Base-by-base conservation (phyloP, 2,888 invertebrate species). In the Euzetes globulus region DNA sequence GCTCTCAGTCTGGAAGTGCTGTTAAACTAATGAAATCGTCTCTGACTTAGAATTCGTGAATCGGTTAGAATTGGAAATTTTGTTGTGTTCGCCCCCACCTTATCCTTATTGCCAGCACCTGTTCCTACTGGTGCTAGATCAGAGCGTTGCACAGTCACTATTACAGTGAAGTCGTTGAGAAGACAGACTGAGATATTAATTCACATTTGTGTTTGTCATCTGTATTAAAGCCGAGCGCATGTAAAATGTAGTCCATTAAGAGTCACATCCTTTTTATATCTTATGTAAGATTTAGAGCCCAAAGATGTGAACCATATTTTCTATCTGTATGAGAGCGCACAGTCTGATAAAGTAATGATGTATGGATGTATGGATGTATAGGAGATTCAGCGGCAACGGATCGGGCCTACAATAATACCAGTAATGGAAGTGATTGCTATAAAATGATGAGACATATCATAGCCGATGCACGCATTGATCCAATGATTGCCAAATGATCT, bases 401-500 rank as follows among this genome's bases (percentile, higher is more conserved):
- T 41, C 7, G 7, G 41, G 11, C 11, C 5, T 41, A 11, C 41
- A 41, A 5, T 41, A 11, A 41, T 41, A 11, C 41, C 41, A 9
- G 15, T 52, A 22, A 19, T 19, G 65, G 13, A 37, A 29, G 11
- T 37, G 37, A 5, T 22, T 4, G 63, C 63, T 2, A 63, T 63
- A 63, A 63, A 63, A 63, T 29, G 63, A 63, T 65, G 37, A 2
- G 37, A 65, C 9, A 29, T 37, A 65, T 65, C 37, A 65, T 19
- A 4, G 19, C n/a, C 65, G 1, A 13, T 37, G 37, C n/a, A 65
- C 19, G 37, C 65, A 65, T 65, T 37, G 65, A 65, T 37, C 37
- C 65, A 65, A 65, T 65, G 37, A 65, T 65, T 65, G 2, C 5
- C 37, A 65, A 63, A 65, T 65, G 65, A 65, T 65, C 6, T 65